Conservation (phyloP, 2,888 invertebrate species). For the Drosophila anomelani region DNA sequence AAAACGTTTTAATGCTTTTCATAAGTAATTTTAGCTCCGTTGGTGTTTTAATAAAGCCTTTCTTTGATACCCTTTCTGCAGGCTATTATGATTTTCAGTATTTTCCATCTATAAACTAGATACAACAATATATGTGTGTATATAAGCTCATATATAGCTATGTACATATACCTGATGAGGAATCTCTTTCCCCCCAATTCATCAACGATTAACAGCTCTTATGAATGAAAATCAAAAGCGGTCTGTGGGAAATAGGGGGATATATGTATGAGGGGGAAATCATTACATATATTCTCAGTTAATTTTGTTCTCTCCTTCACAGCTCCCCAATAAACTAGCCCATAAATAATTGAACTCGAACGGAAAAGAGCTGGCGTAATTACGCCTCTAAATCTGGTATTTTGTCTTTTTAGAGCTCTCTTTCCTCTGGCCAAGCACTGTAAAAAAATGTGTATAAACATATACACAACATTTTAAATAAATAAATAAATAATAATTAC, state of each 20-base stretch:
- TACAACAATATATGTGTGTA: too few relatives aligned
- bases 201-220: slow-evolving; percentile 45
- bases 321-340: slow-evolving; percentile 65
- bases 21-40: slow-evolving; percentile 42
- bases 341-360: slow-evolving; percentile 75
- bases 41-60: slow-evolving; percentile 22
- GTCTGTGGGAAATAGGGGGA: neutral
- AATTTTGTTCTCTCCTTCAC: slow-evolving; percentile 28
- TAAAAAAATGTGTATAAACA: neutral
- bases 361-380: slow-evolving; percentile 57
- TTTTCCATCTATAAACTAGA: neutral
- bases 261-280: neutral
- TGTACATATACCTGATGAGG: too few relatives aligned
- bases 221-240: slow-evolving; percentile 33
- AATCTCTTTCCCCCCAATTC: slow-evolving; percentile 10
- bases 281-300: slow-evolving; percentile 36
- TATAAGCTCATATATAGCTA: too few relatives aligned
- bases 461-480: neutral
- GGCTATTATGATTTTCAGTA: neutral
- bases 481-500: neutral
- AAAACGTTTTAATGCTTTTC: slow-evolving; percentile 82
- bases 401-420: slow-evolving; percentile 25
- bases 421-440: slow-evolving; percentile 6
- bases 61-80: neutral
- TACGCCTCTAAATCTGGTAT: slow-evolving; percentile 30